phyloP scores from a whole-genome alignment of 2,888 invertebrate species.

The Diogma glabrata region DNA sequence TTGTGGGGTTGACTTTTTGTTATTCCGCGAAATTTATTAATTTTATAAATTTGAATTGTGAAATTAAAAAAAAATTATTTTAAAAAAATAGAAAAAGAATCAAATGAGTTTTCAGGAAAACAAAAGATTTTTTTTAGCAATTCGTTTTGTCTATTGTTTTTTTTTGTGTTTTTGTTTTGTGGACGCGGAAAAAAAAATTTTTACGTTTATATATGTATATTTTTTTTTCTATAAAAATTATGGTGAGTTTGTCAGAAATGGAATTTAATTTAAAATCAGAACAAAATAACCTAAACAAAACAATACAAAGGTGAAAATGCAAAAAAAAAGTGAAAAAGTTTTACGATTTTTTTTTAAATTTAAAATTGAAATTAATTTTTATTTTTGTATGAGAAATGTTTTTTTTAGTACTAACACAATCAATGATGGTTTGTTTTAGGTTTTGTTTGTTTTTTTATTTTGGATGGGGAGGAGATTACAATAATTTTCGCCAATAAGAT shows the following conservation, averaged over 20 bases:
- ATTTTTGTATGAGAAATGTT: too few relatives aligned
- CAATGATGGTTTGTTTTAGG: too few relatives aligned
- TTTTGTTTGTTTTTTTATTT: too few relatives aligned
- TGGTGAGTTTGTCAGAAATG: conserved; percentile 8
- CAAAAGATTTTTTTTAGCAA: conserved; percentile 7
- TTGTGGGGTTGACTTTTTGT: conserved; percentile 9
- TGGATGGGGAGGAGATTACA: too few relatives aligned
- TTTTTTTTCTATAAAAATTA: too few relatives aligned
- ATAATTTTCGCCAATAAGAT: too few relatives aligned
- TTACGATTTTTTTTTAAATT: too few relatives aligned
- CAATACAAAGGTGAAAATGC: conserved; percentile 9
- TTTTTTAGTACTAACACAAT: too few relatives aligned
- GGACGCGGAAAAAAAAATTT: conserved; percentile 7
- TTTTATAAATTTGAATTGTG: conserved; percentile 8
- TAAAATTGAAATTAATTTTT: too few relatives aligned
- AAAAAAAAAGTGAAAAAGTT: conserved; percentile 2
- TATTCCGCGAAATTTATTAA: conserved; percentile 10
- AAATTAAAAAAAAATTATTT: background rate
- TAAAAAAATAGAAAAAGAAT: conserved; percentile 2
- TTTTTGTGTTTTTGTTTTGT: conserved; percentile 1
- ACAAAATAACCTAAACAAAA: conserved; percentile 1
- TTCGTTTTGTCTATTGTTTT: conserved; percentile 3
- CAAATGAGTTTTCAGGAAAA: conserved; percentile 6
- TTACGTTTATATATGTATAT: too few relatives aligned
- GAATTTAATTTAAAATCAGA: conserved; percentile 8